These are phyloP conservation scores for Idaea dimidiata DNA, from an alignment of 2,888 invertebrate species.

Conservation along the genomic window DNA sequence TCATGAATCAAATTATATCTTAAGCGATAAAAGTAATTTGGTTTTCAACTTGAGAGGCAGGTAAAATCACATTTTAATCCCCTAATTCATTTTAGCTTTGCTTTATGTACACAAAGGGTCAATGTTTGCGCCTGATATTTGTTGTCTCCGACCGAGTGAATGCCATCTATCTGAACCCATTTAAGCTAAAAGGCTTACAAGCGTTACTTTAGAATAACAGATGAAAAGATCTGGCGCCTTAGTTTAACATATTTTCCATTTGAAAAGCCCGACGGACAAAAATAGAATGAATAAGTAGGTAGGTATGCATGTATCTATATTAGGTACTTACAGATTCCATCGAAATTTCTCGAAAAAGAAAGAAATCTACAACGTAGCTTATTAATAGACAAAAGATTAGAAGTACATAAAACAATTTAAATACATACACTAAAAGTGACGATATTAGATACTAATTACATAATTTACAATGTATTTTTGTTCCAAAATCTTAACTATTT, in stretches of 20 bases:
- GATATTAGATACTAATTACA: too few species aligned
- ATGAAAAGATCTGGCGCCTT: conserved; percentile 31
- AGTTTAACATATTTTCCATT: conserved; percentile 23
- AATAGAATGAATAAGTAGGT: background rate
- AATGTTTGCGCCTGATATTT: conserved; percentile 38
- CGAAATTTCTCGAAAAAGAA: too few species aligned
- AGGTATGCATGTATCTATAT: background rate
- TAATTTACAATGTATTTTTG: too few species aligned
- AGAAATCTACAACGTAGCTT: too few species aligned
- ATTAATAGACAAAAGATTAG: too few species aligned
- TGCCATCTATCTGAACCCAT: conserved; percentile 40
- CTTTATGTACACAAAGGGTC: conserved; percentile 35
- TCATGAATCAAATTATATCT: too few species aligned
- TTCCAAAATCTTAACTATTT: too few species aligned
- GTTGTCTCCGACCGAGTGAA: conserved; percentile 36
- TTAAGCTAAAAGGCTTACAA: conserved; percentile 45
- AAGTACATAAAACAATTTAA: too few species aligned
- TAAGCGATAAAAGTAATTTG: too few species aligned
- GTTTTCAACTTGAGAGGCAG: too few species aligned
- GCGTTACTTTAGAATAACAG: conserved; percentile 39
- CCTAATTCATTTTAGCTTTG: conserved; percentile 18
- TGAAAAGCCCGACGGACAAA: conserved; percentile 7
- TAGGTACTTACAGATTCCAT: too few species aligned
- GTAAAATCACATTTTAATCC: background rate
- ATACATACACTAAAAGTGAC: too few species aligned